Base-by-base conservation (phyloP, 2,797 vertebrate species). In the Enteromius anoplus region DNA sequence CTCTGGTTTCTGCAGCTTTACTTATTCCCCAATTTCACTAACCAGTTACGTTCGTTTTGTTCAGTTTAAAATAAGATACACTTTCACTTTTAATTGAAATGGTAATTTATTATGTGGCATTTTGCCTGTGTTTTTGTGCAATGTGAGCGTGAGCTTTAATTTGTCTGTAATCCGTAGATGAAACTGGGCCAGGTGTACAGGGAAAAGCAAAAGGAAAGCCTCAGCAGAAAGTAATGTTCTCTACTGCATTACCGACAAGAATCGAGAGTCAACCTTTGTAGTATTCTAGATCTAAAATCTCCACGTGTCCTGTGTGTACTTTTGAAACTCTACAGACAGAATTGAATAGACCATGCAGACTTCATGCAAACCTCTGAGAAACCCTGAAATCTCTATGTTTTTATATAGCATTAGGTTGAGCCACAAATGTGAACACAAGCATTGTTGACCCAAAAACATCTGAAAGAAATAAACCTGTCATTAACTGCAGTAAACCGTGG, bases 131-230 rank as follows among this genome's bases (percentile, higher is more conserved):
- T 72, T 42, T 85, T 60, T 45, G 55, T 21, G 78, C 64, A 68
- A 83, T 49, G 69, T 80, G 66, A 75, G 75, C 80, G 68, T 60
- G 71, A 83, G 82, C 76, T 86, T 86, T 66, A 79, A 83, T 86
- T 81, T 60, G 81, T 65, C 51, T 70, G 75, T 75, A 87, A 86
- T 72, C 49, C 42, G 65, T 23, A 78, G 34, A 81, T 85, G 68
- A 71, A 91, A 84, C 47, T 88, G 89, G 89, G 86, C 76, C 85
- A 87, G 62, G 86, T 86, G 85, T 77, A 66, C 70, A 40, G 89
- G 88, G 88, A 88, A 76, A 83, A 76, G 21, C 42, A 49, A 62
- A 64, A 72, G 78, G 73, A 81, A 60, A 49, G 69, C 45, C 71
- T 82, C 80, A 82, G 80, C 80, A 82, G 62, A 81, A 80, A 64